Evolutionary conservation across 2,888 invertebrate species (phyloP), one percentile per base, ranked within the genome.

Genomic region (Thalpophila matura): DNA sequence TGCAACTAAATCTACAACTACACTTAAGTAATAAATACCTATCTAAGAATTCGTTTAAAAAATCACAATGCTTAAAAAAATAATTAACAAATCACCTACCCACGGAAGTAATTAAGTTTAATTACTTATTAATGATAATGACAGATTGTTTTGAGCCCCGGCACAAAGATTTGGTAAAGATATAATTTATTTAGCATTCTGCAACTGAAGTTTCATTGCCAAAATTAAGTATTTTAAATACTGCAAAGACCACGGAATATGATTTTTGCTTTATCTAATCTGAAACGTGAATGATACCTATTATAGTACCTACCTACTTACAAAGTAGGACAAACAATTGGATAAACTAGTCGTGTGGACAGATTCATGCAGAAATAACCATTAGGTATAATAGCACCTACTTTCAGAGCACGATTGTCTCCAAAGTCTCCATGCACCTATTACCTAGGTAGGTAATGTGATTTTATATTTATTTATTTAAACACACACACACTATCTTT

Each of bases 111-210:
- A 60, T 76, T 49, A 72, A 6, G n/a, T 50, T 40, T 64, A 64
- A 56, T 64, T 56, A 67, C 51, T 64, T 56, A 67, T 18, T 57
- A 43, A 59, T 76, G 40, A 51, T 54, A 54, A 67, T 47, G 65
- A 51, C 54, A 51, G 31, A 54, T 72, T 55, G 53, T 27, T 53
- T 57, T 43, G 35, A 53, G 40, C 38, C 42, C 33, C 54, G 24
- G 6, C 38, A 60, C 73, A 68, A 68, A 77, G 56, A 53, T 46
- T 50, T 35, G 61, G 26, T 31, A 53, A 57, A 43, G n/a, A 43
- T n/a, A 75, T 66, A 56, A 56, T 61, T 59, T 40, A 61, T 60
- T 50, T 63, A 57, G 45, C 67, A 56, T 76, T 67, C 62, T 53
- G 24, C 40, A 29, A 47, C 51, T 46, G 38, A 55, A 40, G 60